phyloP scores from a whole-genome alignment of 2,888 invertebrate species.

The Xanthorhoe designata region DNA sequence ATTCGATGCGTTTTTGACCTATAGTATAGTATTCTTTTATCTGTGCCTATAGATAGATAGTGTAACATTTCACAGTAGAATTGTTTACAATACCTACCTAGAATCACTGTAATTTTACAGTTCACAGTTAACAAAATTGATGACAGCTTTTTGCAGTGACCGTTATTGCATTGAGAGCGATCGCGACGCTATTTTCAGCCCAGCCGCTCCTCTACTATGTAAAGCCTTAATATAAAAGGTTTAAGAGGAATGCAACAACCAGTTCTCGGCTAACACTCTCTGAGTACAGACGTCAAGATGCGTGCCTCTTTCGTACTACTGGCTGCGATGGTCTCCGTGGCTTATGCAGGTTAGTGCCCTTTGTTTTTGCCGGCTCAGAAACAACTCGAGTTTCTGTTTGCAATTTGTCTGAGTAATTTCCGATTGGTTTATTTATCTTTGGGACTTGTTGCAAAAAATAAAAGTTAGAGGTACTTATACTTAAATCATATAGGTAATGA shows the following conservation, averaged over 20 bases:
- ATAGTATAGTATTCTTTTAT: too few species aligned
- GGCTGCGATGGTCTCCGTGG: constrained; percentile 68
- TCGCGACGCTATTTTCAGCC: constrained; percentile 58
- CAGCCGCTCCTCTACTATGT: constrained; percentile 54
- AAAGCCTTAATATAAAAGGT: constrained; percentile 70
- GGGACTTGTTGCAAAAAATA: constrained; percentile 12
- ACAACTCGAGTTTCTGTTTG: constrained; percentile 54
- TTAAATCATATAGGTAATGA: neutral
- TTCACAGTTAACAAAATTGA: too few species aligned
- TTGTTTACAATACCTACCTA: too few species aligned
- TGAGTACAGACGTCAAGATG: constrained; percentile 67
- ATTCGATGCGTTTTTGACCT: too few species aligned
- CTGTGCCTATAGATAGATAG: too few species aligned
- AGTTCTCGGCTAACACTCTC: constrained; percentile 67
- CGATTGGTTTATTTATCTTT: constrained; percentile 49
- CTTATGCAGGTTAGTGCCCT: constrained; percentile 82
- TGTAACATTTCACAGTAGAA: too few species aligned
- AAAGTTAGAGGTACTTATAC: neutral
- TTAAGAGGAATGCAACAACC: constrained; percentile 59
- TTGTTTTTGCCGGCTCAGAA: constrained; percentile 65
- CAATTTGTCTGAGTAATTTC: constrained; percentile 57
- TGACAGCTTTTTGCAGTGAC: constrained; percentile 61
- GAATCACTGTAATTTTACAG: too few species aligned
- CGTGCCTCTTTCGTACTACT: constrained; percentile 69
- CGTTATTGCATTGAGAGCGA: constrained; percentile 64